Evolutionary conservation across 2,888 invertebrate genomes (phyloP).

Genomic region (Unio pictorum): DNA sequence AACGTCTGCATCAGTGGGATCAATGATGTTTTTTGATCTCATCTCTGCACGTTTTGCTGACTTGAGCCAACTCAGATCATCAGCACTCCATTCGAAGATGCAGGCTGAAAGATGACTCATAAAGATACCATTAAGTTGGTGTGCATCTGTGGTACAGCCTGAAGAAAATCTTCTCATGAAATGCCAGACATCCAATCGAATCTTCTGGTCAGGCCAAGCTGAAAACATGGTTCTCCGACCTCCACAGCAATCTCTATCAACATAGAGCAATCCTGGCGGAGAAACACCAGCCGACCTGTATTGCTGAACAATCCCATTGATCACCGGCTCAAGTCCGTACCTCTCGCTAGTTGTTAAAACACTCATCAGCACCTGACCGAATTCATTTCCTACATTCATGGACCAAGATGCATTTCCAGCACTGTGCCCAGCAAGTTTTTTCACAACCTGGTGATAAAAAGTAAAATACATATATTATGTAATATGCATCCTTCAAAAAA

Average conservation of each 20-base stretch:
- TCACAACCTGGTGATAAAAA: not conserved
- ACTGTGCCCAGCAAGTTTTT: conserved; percentile 28
- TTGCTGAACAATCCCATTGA: conserved; percentile 20
- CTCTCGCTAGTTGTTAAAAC: conserved; percentile 41
- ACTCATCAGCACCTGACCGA: conserved; percentile 35
- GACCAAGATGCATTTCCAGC: conserved; percentile 34
- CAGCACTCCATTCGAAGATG: conserved; percentile 27
- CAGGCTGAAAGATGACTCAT: conserved; percentile 25
- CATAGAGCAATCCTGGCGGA: conserved; percentile 37
- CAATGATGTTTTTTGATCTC: conserved; percentile 2
- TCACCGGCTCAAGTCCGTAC: conserved; percentile 18
- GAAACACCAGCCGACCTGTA: conserved; percentile 24
- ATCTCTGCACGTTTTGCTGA: conserved; percentile 40
- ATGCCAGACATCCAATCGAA: conserved; percentile 39
- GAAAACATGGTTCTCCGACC: conserved; percentile 5
- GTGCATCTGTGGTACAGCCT: conserved; percentile 27
- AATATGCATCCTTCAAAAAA: too few species aligned
- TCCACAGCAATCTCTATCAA: conserved; percentile 45
- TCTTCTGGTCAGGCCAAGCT: conserved; percentile 6
- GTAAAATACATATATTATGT: too few species aligned
- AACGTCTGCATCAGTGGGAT: conserved; percentile 25
- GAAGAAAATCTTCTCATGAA: conserved; percentile 31
- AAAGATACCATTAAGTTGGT: conserved; percentile 26
- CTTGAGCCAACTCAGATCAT: conserved; percentile 14
- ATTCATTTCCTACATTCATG: conserved; percentile 34